Evolutionary conservation across 2,888 invertebrate species (phyloP).

Genomic region (Eilema caniola): DNA sequence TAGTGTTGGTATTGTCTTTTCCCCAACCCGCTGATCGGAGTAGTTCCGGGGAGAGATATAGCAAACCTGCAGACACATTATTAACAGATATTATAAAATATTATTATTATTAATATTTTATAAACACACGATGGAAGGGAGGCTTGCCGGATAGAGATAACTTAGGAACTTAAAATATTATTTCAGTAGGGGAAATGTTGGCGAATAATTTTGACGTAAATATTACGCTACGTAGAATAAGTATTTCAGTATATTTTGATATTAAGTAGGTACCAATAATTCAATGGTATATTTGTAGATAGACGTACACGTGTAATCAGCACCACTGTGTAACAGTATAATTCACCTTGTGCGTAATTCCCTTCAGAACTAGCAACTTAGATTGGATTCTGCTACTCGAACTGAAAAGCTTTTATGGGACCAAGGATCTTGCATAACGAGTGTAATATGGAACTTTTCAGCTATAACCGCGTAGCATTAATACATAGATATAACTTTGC

Average conservation of each 20-base stretch:
- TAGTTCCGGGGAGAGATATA: slow-evolving; percentile 94
- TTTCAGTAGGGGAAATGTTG: background rate
- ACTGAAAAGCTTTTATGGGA: slow-evolving; percentile 4
- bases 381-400: background rate
- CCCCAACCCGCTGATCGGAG: slow-evolving; percentile 85
- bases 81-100: too few species aligned
- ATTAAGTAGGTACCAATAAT: background rate
- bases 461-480: background rate
- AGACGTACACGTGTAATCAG: background rate
- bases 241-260: too few species aligned
- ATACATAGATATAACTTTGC: background rate
- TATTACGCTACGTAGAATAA: too few species aligned
- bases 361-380: slow-evolving; percentile 1
- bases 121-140: too few species aligned
- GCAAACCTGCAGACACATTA: slow-evolving; percentile 84
- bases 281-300: background rate
- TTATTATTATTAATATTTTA: too few species aligned
- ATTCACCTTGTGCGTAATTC: slow-evolving; percentile 7
- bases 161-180: background rate
- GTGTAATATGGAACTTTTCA: background rate
- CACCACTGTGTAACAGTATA: background rate
- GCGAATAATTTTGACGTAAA: background rate
- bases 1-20: slow-evolving; percentile 60
- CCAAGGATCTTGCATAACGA: background rate
- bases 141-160: background rate